Evolutionary conservation across 2,888 invertebrate genomes (phyloP), one percentile per base, ranked within the genome.

Genomic region (Tolmerus cingulatus): DNA sequence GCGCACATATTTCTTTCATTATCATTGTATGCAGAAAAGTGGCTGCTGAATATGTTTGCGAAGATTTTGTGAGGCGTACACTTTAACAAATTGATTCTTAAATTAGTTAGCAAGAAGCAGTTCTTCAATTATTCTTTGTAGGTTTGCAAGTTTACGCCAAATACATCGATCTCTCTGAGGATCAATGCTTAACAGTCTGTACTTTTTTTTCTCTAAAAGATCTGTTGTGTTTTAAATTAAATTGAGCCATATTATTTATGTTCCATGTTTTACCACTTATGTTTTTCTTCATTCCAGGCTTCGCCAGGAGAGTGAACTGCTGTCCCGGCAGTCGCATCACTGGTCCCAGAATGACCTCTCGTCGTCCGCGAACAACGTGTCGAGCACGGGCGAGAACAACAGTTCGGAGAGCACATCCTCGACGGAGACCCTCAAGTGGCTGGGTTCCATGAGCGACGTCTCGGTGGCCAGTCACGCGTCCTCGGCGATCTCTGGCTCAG

Each of bases 351-450:
- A 92, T 89, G 93, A 89, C 86, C 86, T 92, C 90, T 91, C 92
- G 88, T 92, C 92, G 87, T 91, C 92, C 79, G 66, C 51, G 19
- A 87, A 87, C 43, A 87, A 79, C n/a, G 78, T 77, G 51, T 79
- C 78, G n/a, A 57, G 40, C 43, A 16, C 55, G 37, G 55, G 74
- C 87, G 90, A 89, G 87, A 91, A 91, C 57, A 93, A 92, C 88
- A 92, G 92, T 88, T 92, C 92, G 19, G 93, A 93, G 88, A 92
- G 92, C 90, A 92, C 92, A 89, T 93, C 93, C 87, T 96, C 96
- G 86, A 96, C 96, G 90, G 96, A 96, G 91, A 96, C 96, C 2
- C 93, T 96, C 8, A 96, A 96, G 92, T 96, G 96, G 96, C 95
- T 96, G 90, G 95, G 96, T 74, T 96, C 96, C 5, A 94, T 95